Percentiles rank a stretch among this genome's conserved stretches.
Evolutionary conservation across 2,888 invertebrate genomes (phyloP).

Genomic region (Parnassius orleans): DNA sequence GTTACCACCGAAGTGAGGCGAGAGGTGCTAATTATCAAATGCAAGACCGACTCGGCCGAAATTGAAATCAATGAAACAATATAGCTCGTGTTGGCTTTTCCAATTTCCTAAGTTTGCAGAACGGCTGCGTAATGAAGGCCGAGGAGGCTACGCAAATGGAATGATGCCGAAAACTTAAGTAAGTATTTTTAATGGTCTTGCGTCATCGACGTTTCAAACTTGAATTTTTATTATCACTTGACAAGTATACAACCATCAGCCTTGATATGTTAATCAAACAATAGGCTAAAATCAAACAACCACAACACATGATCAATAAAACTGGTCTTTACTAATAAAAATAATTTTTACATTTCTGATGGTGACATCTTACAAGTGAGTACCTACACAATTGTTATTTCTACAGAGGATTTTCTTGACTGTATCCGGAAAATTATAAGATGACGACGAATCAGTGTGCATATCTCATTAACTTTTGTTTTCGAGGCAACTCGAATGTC

Average conservation of each 20-base stretch:
- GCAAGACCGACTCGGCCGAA: conserved; percentile 73
- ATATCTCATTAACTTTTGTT: too few relatives aligned
- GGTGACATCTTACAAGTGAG: conserved; percentile 38
- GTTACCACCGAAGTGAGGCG: conserved; percentile 46
- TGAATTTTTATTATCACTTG: conserved; percentile 81
- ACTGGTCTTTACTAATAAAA: conserved; percentile 62
- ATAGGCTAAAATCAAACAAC: conserved; percentile 75
- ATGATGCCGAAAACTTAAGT: conserved; percentile 76
- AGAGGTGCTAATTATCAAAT: conserved; percentile 79
- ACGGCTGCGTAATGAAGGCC: conserved; percentile 78
- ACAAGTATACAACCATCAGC: conserved; percentile 73
- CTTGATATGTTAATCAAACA: conserved; percentile 80
- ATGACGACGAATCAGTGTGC: background rate
- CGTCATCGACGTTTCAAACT: conserved; percentile 78
- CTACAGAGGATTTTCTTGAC: conserved; percentile 2
- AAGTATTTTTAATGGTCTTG: conserved; percentile 78
- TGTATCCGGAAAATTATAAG: conserved; percentile 3
- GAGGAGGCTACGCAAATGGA: conserved; percentile 74
- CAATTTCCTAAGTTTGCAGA: conserved; percentile 78
- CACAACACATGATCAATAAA: conserved; percentile 70
- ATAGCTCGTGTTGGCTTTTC: conserved; percentile 73
- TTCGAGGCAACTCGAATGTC: too few relatives aligned
- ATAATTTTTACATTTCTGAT: conserved; percentile 46
- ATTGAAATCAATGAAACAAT: conserved; percentile 80
- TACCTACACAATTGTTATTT: conserved; percentile 2